phyloP scores from a whole-genome alignment of 1,140 invertebrate species.

The Eriocheir sinensis region DNA sequence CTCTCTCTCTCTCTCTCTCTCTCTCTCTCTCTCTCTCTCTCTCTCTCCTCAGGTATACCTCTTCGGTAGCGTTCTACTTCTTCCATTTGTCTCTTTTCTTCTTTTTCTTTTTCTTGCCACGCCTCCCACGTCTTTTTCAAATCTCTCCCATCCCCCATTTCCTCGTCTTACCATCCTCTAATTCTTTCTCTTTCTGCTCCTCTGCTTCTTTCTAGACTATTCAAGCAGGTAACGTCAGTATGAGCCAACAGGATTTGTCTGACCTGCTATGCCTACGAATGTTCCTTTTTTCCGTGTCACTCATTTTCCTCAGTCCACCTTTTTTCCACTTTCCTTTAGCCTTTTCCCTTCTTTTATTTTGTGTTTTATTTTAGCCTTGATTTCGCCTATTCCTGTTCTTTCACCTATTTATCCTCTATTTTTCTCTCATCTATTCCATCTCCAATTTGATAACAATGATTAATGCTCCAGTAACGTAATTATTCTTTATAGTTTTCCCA shows the following conservation, averaged over 20 bases:
- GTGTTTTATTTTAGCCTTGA: no score
- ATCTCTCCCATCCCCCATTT: not conserved
- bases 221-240: no score
- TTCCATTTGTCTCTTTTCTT: slow-evolving; percentile 11
- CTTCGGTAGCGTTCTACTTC: not conserved
- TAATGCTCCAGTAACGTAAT: no score
- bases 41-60: slow-evolving; percentile 8
- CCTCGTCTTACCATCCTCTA: not conserved
- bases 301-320: not conserved
- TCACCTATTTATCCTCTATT: no score
- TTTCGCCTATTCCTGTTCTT: no score
- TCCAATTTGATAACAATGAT: no score
- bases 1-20: slow-evolving; percentile 62
- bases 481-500: no score
- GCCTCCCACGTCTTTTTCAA: not conserved
- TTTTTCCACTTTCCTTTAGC: not conserved
- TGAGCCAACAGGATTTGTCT: no score
- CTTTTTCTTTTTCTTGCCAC: slow-evolving; percentile 24
- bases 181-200: not conserved
- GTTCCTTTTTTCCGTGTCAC: no score
- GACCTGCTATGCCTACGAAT: no score
- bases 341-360: no score
- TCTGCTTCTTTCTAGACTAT: no score
- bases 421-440: not conserved
- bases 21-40: slow-evolving; percentile 58